Evolutionary conservation across 2,888 invertebrate species (phyloP), one percentile per base, ranked within the genome.

Genomic region (Syrphus vitripennis): DNA sequence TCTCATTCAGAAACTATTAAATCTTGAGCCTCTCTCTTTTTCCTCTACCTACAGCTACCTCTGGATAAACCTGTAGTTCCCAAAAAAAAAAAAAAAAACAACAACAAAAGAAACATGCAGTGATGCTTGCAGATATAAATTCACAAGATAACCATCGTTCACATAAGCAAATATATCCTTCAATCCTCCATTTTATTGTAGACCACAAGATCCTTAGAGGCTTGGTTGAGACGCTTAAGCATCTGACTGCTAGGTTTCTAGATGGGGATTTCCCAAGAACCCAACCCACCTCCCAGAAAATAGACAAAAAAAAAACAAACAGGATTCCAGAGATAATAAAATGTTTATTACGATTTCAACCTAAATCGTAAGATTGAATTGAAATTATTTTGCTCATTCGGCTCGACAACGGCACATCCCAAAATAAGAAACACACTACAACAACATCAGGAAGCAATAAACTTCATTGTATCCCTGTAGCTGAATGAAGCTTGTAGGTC

Each of bases 141-240:
- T 71, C 57, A 71, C 31, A 26, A 76, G 80, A 80, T 75, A 71
- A 48, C 67, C 75, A 79, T 75, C 79, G 31, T 71, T 71, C 70
- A 42, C 65, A 76, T 63, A 78, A 72, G 67, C 70, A 75, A 57
- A 70, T 55, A 70, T 79, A 79, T 83, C 75, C 79, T 79, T 79
- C 84, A 84, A 81, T 81, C 76, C 81, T 76, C 76, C 81, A 80
- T 81, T 84, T 80, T 84, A 84, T 84, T 80, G 72, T 61, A 70
- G 34, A 76, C 71, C 80, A 69, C 48, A 48, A 24, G 16, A 69
- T 67, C 71, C 75, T 67, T 21, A 42, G 63, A 53, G 79, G 55
- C 67, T 83, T 70, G 55, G 70, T n/a, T 53, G 37, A 67, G 55
- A 29, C 70, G 40, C 70, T 55, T 55, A 55, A 70, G 42, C 55